Base-by-base conservation (phyloP, 2,113 vertebrate genomes). In the Phoxinus phoxinus region DNA sequence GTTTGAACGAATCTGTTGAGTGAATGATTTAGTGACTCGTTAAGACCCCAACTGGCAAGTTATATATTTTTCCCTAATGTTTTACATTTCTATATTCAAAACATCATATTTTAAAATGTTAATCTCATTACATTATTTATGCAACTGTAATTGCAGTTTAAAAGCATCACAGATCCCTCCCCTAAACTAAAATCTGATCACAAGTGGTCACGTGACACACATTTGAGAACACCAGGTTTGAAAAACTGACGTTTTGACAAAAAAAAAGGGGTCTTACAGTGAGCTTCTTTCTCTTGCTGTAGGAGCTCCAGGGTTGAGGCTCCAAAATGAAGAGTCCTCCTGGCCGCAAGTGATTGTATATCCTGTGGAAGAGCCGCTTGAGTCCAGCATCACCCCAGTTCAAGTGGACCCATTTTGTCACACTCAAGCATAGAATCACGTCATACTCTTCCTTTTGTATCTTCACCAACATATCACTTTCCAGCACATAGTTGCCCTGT, bases 321-420 rank as follows among this genome's bases (percentile, higher is more conserved):
- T 98, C 97, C 44, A 98, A 91, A 85, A 98, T 92, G 87, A 98
- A 94, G 83, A 95, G 81, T 21, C 97, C 97, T 0, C 97, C 97
- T 0, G 96, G 96, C 35, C 92, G 94, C n/a, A 98, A 95, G 81
- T 98, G 97, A 48, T 90, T 91, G 87, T 94, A 97, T 86, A 95
- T 94, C 17, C 97, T 91, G 35, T 93, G 94, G 90, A 98, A 98
- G 91, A 98, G 93, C 4, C 96, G 94, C 87, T 95, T 96, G 23
- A 98, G 94, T 1, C 97, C 97, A 0, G 90, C 88, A 9, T 98
- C 97, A 4, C 97, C 97, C 96, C 97, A 97, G 92, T 98, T 98
- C 83, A 98, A 93, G 85, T 98, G 97, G 48, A 98, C 95, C 97
- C 97, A 98, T 90, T 98, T 98, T 86, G 96, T 97, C 58, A 98